Conservation (phyloP, 2,113 vertebrate species). For the Coturnix japonica region DNA sequence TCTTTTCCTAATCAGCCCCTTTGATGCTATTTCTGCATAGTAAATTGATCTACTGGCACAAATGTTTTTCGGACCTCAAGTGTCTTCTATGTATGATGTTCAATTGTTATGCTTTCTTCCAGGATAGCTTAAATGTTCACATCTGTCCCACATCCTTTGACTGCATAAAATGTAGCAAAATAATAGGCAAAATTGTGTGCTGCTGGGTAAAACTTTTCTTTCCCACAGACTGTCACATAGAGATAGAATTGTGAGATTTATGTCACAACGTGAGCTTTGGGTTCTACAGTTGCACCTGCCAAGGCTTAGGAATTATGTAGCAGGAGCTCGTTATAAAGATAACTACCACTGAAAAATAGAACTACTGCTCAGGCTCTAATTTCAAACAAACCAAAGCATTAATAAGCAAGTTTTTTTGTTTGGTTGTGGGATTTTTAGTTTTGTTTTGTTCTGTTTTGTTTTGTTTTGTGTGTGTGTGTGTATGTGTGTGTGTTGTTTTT, state of each 20-base stretch:
- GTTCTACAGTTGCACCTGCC: background rate
- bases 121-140: conserved; percentile 47
- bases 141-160: conserved; percentile 28
- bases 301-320: background rate
- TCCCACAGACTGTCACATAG: background rate
- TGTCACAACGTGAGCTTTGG: background rate
- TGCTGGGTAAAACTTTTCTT: conserved; percentile 8
- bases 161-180: conserved; percentile 7
- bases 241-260: background rate
- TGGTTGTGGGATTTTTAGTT: too few species aligned
- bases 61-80: conserved; percentile 10
- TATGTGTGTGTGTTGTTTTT: too few species aligned
- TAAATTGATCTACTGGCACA: background rate
- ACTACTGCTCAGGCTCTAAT: background rate
- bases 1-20: conserved; percentile 51
- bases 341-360: background rate
- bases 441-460: too few species aligned
- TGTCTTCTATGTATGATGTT: conserved; percentile 1
- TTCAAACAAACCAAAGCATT: background rate
- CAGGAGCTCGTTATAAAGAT: background rate
- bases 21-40: background rate
- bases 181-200: conserved; percentile 18
- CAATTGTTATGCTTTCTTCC: background rate
- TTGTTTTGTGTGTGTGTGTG: too few species aligned
- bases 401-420: background rate